These are phyloP conservation scores for Drosophila demipolita DNA, from an alignment of 2,888 invertebrate species.

Conservation along the genomic window DNA sequence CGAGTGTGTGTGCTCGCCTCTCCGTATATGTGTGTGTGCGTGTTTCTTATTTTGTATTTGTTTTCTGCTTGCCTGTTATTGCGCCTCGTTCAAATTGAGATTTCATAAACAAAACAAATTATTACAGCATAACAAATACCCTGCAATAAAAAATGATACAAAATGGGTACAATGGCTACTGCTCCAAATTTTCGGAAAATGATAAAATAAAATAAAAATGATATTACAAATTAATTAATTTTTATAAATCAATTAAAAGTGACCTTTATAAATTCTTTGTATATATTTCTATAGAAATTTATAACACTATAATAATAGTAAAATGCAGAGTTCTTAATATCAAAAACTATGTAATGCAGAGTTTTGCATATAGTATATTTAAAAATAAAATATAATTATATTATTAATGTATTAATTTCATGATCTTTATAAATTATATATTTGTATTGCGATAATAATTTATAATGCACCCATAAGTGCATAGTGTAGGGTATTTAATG, in stretches of 20 bases:
- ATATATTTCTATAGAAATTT: not conserved
- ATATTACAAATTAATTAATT: not conserved
- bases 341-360: not conserved
- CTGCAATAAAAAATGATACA: not conserved
- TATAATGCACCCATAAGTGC: not conserved
- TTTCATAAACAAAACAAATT: slow-evolving; percentile 64
- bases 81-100: slow-evolving; percentile 62
- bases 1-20: slow-evolving; percentile 5
- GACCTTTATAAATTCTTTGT: not conserved
- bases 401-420: not conserved
- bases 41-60: slow-evolving; percentile 35
- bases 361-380: not conserved
- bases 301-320: not conserved
- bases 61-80: slow-evolving; percentile 52
- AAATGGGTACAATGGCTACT: not conserved
- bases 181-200: not conserved
- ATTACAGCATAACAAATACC: slow-evolving; percentile 51
- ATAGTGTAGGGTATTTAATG: not conserved
- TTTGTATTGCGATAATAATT: not conserved
- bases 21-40: slow-evolving; percentile 1
- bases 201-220: not conserved
- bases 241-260: not conserved
- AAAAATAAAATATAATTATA: not conserved
- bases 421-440: not conserved
- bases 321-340: not conserved